Evolutionary conservation across 2,888 invertebrate genomes (phyloP).

Genomic region (Heliconius aoede): DNA sequence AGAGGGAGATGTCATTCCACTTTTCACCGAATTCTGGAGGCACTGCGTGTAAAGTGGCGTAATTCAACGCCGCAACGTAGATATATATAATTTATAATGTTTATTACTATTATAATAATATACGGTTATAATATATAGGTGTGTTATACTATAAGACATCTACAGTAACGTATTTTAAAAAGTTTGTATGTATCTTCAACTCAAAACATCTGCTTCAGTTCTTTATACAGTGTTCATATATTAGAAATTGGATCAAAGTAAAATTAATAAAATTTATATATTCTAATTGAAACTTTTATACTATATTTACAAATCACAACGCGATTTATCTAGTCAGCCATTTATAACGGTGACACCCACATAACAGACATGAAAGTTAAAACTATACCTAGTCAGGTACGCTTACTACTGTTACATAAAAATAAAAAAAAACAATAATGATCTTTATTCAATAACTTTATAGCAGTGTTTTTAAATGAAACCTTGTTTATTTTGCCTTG

Average conservation of each 20-base stretch:
- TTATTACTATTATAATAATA: background rate
- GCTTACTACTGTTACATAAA: background rate
- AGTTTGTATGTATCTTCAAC: too few species aligned
- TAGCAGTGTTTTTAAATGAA: too few species aligned
- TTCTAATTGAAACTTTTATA: background rate
- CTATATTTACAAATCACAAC: background rate
- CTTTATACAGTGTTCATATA: too few species aligned
- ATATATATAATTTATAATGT: background rate
- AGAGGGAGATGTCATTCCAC: too few species aligned
- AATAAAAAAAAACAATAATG: background rate
- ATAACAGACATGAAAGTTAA: background rate
- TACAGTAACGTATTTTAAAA: background rate
- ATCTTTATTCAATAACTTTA: too few species aligned
- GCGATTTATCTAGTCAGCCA: background rate
- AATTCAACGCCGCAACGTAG: too few species aligned
- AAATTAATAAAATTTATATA: too few species aligned
- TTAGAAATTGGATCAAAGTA: too few species aligned
- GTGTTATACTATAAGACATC: background rate
- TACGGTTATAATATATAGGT: background rate
- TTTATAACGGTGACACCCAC: conserved; percentile 3
- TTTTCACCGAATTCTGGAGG: too few species aligned
- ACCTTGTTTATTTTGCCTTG: too few species aligned
- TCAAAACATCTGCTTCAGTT: too few species aligned
- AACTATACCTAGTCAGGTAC: background rate
- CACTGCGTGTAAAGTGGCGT: too few species aligned